Base-by-base conservation (phyloP, 1,140 invertebrate species). In the Bombyx mandarina region DNA sequence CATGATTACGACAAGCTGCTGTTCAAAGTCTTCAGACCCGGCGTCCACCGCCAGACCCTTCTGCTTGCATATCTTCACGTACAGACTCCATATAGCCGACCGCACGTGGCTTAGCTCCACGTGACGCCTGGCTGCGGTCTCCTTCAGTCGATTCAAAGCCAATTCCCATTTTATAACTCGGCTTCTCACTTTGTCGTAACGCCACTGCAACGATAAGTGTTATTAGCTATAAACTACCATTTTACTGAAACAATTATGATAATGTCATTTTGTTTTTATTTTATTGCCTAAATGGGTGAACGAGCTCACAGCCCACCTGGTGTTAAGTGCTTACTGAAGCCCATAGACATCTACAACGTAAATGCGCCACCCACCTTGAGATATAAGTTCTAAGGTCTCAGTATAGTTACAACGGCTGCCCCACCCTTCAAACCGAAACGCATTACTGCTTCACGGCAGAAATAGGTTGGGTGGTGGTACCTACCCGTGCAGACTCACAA, bases 131-230 rank as follows among this genome's bases (percentile, higher is more conserved):
- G 83, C 82, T 0, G 85, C 86, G 0, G 83, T 86, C 60, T 87
- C 85, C 56, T 87, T 86, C 8, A 88, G 64, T 3, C 82, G 76
- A 54, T 84, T 82, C 22, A 88, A 62, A 0, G 86, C 82, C 48
- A 88, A 52, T 65, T 89, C 85, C 88, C 85, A 88, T 61, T 88
- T 85, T 7, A 86, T 77, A 1, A 85, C 82, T 0, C 86, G 73
- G 54, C 80, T 87, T 5, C 77, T 63, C 3, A 84, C 76, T 56
- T 83, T 76, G 63, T 86, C 82, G 61, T 85, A 84, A 26, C 81
- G 79, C 77, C 80, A 82, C 87, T 88, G 46, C 1, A 47, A 8
- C 7, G n/a, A 35, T 35, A 35, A 35, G 2, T 35, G 26, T 35
- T 35, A 35, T 18, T 18, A 18, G 12, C 12, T 18, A 18, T 18